Evolutionary conservation across 2,113 vertebrate genomes (phyloP).

Genomic region (Willisornis vidua): DNA sequence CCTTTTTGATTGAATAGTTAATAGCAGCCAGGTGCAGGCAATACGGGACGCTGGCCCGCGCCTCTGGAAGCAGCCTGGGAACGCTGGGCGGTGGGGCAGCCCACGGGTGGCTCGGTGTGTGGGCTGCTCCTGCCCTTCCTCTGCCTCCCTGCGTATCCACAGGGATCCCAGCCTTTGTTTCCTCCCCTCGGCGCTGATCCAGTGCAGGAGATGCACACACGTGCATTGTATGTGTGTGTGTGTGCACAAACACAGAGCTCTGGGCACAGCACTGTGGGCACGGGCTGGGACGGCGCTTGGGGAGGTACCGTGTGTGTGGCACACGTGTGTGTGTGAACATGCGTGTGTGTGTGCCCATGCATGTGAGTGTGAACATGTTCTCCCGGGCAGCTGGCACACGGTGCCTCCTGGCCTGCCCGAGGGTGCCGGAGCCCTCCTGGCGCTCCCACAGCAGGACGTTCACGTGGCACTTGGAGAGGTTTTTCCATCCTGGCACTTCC

Average conservation of each 20-base stretch:
- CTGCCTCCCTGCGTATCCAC: constrained; percentile 16
- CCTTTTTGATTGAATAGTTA: constrained; percentile 72
- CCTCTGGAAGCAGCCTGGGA: constrained; percentile 60
- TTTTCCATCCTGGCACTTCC: constrained; percentile 10
- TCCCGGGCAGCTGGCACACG: not conserved
- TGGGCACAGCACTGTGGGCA: not conserved
- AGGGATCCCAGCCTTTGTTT: not conserved
- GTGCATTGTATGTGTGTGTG: fast-evolving
- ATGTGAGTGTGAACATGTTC: not conserved
- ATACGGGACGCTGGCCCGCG: not conserved
- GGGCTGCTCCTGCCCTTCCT: constrained; percentile 51
- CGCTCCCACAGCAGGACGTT: fast-evolving
- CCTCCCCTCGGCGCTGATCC: not conserved
- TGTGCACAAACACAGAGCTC: fast-evolving
- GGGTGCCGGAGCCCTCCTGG: not conserved
- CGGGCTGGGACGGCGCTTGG: not conserved
- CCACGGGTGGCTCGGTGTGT: constrained; percentile 53
- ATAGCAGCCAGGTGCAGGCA: constrained; percentile 75
- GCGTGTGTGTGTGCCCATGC: not conserved
- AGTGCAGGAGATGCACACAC: not conserved
- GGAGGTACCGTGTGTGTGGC: fast-evolving
- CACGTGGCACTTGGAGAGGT: not conserved
- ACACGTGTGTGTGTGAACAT: not conserved
- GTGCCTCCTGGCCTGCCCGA: too few species aligned
- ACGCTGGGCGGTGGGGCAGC: constrained; percentile 1